phyloP scores from a whole-genome alignment of 2,797 vertebrate genomes.

The Emys orbicularis region DNA sequence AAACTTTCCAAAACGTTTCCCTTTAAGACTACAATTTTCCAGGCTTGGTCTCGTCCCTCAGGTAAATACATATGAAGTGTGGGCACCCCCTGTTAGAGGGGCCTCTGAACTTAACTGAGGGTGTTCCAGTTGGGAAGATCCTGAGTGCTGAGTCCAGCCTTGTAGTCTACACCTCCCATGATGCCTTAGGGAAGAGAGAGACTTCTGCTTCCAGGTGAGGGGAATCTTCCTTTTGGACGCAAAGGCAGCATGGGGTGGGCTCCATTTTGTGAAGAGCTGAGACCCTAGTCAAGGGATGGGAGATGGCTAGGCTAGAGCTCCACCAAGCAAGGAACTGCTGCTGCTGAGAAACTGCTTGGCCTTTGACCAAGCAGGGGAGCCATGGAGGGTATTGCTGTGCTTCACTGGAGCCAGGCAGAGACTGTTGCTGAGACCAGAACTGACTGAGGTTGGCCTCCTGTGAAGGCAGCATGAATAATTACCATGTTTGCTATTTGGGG shows the following conservation, averaged over 20 bases:
- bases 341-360: background rate
- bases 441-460: background rate
- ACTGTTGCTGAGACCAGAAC: background rate
- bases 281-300: background rate
- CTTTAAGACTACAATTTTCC: background rate
- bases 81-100: background rate
- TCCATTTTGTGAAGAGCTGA: background rate
- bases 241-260: background rate
- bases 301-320: background rate
- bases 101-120: background rate
- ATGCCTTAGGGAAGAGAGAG: background rate
- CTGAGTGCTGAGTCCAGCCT: background rate
- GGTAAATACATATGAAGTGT: background rate
- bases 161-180: background rate
- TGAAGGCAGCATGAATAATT: background rate
- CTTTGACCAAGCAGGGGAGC: background rate
- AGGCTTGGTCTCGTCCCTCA: background rate
- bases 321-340: background rate
- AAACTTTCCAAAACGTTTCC: background rate
- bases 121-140: background rate
- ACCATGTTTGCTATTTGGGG: background rate
- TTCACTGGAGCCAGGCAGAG: background rate
- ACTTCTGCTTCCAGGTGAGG: background rate
- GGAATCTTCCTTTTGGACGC: background rate
- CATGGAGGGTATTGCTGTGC: background rate